phyloP scores from a whole-genome alignment of 2,113 vertebrate species.

The Loxodonta africana region DNA sequence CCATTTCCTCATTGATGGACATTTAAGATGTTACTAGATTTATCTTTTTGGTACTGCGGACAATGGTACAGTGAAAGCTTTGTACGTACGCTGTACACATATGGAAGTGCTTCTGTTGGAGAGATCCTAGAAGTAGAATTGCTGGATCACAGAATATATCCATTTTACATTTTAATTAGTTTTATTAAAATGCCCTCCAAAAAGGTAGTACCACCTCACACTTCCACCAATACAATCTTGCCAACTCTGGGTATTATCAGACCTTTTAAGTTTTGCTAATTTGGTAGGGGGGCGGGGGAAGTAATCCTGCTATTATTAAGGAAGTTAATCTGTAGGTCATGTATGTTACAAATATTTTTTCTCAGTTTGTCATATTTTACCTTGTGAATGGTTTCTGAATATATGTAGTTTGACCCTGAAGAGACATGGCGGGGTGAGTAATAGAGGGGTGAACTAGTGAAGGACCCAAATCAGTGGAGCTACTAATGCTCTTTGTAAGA shows the following conservation, averaged over 20 bases:
- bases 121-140: not conserved
- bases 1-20: not conserved
- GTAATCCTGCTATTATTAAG: not conserved
- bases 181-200: not conserved
- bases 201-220: not conserved
- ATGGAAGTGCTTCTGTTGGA: not conserved
- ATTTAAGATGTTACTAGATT: slow-evolving; percentile 2
- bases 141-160: not conserved
- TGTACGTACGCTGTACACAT: not conserved
- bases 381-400: slow-evolving; percentile 1
- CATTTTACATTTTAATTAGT: slow-evolving; percentile 6
- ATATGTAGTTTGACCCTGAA: not conserved
- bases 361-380: slow-evolving; percentile 6
- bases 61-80: not conserved
- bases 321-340: slow-evolving; percentile 5
- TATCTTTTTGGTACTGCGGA: not conserved
- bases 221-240: not conserved
- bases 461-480: not conserved
- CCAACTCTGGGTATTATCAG: not conserved
- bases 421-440: not conserved
- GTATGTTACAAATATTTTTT: not conserved
- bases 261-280: slow-evolving; percentile 21
- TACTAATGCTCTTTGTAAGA: not conserved
- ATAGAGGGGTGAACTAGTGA: not conserved
- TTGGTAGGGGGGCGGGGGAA: not conserved